Base-by-base conservation (phyloP, 2,888 invertebrate genomes). In the Chaetogeoica ovagalla region DNA sequence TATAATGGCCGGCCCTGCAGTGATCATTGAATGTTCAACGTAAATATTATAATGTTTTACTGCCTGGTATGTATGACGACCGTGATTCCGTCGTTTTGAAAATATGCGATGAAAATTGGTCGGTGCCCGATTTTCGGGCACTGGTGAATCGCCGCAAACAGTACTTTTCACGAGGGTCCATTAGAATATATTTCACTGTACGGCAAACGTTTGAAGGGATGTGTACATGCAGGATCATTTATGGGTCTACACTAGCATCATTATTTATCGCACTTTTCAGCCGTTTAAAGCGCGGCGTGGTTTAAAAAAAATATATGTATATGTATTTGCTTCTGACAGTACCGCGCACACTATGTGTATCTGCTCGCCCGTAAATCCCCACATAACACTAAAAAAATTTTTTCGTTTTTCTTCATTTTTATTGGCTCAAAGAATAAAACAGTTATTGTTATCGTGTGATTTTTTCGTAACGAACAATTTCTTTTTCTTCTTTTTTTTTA, bases 181-280 rank as follows among this genome's bases (percentile, higher is more conserved):
- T 21, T 62, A n/a, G 62, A 43, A 60, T 73, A 73, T 73, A 73
- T 52, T 73, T 63, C 63, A 63, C 52, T n/a, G 7, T 6, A 11
- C 19, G 62, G 48, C 62, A 30, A 55, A 65, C 74, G 55, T 74
- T 74, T 55, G 65, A 65, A 55, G 55, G 73, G 74, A 65, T 55
- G 73, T 21, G 65, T 21, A 65, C 55, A 65, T n/a, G 39, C 73
- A 37, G 39, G 55, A 73, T 73, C 73, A 73, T 73, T 63, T 73
- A 65, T 74, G 74, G 74, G 74, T 65, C 55, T 65, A 48, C 63
- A 55, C 74, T 39, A 21, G 65, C n/a, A 30, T 1, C 62, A 74
- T 74, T 74, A 74, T 74, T 74, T 74, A 74, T 74, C 17, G 55
- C 65, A 39, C 21, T 65, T 74, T 30, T 74, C 52, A 17, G 39